These are phyloP conservation scores for Potamilus streckersoni DNA, from an alignment of 1,140 invertebrate genomes.

Conservation along the genomic window DNA sequence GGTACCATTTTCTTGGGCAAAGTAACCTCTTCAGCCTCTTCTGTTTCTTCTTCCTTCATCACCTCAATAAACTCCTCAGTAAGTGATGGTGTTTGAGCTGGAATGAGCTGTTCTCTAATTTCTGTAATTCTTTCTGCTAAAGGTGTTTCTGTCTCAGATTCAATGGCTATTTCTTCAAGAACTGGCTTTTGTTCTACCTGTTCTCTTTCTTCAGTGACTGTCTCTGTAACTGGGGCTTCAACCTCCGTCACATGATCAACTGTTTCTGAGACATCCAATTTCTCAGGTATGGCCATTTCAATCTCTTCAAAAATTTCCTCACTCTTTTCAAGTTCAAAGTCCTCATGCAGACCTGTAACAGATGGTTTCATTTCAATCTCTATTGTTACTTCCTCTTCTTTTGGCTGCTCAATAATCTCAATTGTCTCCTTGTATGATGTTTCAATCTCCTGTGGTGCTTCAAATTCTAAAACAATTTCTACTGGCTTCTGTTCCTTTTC, in stretches of 20 bases:
- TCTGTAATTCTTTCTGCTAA: slow-evolving; percentile 2
- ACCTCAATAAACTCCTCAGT: slow-evolving; percentile 10
- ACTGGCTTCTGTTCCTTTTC: no score
- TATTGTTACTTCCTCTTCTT: background rate
- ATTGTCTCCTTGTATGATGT: background rate
- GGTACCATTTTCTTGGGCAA: no score
- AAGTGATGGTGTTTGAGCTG: slow-evolving; percentile 1
- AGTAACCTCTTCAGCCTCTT: background rate
- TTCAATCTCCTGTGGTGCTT: background rate
- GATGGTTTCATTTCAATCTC: background rate
- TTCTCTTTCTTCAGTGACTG: no score
- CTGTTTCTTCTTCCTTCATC: slow-evolving; percentile 13
- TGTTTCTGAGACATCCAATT: no score
- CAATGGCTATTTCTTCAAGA: background rate
- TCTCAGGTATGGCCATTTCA: no score
- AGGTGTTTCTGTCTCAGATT: background rate
- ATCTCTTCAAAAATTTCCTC: no score
- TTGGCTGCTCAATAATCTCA: slow-evolving; percentile 1
- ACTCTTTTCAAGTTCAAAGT: no score
- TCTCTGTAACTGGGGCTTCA: no score
- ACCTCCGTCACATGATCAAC: no score
- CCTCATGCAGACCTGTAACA: no score
- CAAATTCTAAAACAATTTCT: background rate
- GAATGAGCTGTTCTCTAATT: background rate
- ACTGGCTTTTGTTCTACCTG: background rate